These are phyloP conservation scores for Nannoperca obscura DNA, from an alignment of 2,797 vertebrate genomes.

Conservation along the genomic window DNA sequence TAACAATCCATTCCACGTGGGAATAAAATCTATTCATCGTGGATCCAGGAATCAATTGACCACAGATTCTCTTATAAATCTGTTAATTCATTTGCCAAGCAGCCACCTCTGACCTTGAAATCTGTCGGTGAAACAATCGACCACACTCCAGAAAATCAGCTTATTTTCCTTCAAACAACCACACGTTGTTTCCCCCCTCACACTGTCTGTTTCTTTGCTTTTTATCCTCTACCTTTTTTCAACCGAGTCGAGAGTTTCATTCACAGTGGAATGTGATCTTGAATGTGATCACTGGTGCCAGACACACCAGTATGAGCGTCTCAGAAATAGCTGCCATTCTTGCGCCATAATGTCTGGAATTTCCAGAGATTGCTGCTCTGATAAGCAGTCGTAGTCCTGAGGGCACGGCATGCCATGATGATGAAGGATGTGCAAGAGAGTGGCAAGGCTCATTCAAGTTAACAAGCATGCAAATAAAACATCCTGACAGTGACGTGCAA, in stretches of 20 bases:
- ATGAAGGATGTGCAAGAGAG: constrained; percentile 42
- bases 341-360: constrained; percentile 29
- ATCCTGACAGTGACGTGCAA: constrained; percentile 30
- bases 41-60: constrained; percentile 31
- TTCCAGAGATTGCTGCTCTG: constrained; percentile 38
- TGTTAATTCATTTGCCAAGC: constrained; percentile 23
- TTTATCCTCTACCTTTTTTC: constrained; percentile 1
- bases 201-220: neutral
- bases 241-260: neutral
- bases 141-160: constrained; percentile 3
- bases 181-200: neutral
- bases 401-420: constrained; percentile 37
- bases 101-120: constrained; percentile 36
- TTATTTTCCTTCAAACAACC: constrained; percentile 6
- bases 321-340: constrained; percentile 33
- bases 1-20: constrained; percentile 2
- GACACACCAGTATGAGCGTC: neutral
- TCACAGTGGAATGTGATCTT: constrained; percentile 13
- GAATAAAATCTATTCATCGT: constrained; percentile 29
- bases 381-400: constrained; percentile 49
- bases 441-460: constrained; percentile 33
- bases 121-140: constrained; percentile 21
- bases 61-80: constrained; percentile 20
- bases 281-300: constrained; percentile 31
- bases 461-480: constrained; percentile 51